Evolutionary conservation across 2,113 vertebrate genomes (phyloP).

Genomic region (Gymnarchus niloticus): DNA sequence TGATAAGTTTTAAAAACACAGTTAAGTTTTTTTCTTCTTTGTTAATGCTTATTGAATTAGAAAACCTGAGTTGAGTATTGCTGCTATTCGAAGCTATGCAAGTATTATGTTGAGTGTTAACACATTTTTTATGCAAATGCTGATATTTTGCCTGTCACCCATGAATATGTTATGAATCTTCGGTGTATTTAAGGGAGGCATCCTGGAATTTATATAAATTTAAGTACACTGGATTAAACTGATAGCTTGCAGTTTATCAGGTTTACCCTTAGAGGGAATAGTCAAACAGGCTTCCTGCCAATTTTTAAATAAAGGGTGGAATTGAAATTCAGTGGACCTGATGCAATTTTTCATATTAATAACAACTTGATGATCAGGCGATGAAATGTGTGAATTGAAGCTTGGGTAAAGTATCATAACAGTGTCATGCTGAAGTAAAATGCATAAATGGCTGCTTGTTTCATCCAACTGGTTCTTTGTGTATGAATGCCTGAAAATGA

Average conservation of each 20-base stretch:
- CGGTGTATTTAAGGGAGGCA: background rate
- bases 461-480: background rate
- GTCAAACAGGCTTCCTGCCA: background rate
- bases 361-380: background rate
- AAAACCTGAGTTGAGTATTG: background rate
- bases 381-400: background rate
- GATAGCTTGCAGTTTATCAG: background rate
- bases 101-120: background rate
- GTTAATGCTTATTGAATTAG: background rate
- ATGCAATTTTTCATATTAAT: background rate
- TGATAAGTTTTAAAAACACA: too few relatives aligned
- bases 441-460: slow-evolving; percentile 5
- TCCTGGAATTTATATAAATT: too few relatives aligned
- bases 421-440: background rate
- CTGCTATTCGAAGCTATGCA: background rate
- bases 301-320: background rate
- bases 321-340: background rate
- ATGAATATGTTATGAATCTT: background rate
- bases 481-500: background rate
- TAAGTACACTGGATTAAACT: background rate
- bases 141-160: background rate
- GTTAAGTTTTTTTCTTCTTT: too few relatives aligned
- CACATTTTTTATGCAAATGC: background rate
- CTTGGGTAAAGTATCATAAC: background rate
- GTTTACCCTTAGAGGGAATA: background rate